A percentile compares a stretch with the other conserved stretches of the same genome.
These are phyloP conservation scores for Leptocoma aspasia DNA, from an alignment of 2,113 vertebrate genomes.

Conservation along the genomic window DNA sequence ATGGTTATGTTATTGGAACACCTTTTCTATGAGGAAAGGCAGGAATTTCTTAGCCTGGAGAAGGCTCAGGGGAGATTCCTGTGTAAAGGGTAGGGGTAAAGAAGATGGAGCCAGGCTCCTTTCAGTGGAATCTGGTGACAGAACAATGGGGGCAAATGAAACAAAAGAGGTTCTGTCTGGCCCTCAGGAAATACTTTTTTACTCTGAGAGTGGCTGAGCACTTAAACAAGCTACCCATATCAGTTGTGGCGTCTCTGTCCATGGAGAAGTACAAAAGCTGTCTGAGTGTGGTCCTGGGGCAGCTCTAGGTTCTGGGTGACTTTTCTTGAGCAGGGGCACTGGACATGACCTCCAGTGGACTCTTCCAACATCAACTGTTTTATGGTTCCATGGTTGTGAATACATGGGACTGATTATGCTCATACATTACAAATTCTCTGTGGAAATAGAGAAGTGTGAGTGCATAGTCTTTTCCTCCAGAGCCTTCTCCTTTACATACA, in stretches of 20 bases:
- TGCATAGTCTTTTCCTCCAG: not conserved
- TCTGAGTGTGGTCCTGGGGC: not conserved
- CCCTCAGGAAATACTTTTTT: not conserved
- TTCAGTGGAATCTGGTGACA: not conserved
- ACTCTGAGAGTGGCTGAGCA: not conserved
- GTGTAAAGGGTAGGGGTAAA: not conserved
- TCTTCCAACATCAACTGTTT: not conserved
- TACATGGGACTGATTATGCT: not conserved
- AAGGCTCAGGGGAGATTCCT: not conserved
- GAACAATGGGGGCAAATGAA: not conserved
- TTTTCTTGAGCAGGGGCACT: not conserved
- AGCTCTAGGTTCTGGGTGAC: not conserved
- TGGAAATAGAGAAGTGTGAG: not conserved
- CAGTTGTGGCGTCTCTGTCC: not conserved
- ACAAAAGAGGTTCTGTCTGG: not conserved
- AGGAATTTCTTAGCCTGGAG: not conserved
- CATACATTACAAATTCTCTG: not conserved
- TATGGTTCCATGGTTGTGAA: not conserved
- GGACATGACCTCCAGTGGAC: not conserved
- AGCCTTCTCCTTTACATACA: not conserved
- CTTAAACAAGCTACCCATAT: not conserved
- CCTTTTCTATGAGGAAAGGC: not conserved
- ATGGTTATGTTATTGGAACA: not conserved
- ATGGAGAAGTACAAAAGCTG: not conserved
- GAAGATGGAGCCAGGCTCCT: not conserved